Evolutionary conservation across 1,140 invertebrate species (phyloP), one percentile per base, ranked within the genome.

Genomic region (Eumeta japonica): DNA sequence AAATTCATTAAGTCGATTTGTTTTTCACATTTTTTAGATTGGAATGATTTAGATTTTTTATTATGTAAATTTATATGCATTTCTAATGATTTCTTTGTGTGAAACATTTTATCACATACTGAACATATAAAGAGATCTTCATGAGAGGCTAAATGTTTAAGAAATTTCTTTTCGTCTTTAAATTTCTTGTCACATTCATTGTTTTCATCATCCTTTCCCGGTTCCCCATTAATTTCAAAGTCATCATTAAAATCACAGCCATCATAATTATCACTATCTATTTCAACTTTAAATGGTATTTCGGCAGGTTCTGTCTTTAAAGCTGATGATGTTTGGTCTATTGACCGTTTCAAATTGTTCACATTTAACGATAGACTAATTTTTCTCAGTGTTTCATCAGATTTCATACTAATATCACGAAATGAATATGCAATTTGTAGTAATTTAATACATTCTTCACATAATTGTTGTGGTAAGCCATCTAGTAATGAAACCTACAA

Each of bases 391-490:
- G 68, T 58, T 15, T 41, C 40, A 38, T 74, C 62, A 3, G 51
- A 39, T 31, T 59, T 51, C 20, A 61, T 35, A 3, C 55, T 64
- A 42, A 67, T 62, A 9, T 27, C 50, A n/a, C 64, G 58, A 35
- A 75, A 76, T 39, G 51, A 41, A 29, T 62, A 56, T 5, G 62
- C 44, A 4, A 61, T 42, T 34, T 64, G 50, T 16, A 77, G 38
- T 15, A 48, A 46, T 16, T 58, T 64, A 2, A 55, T 53, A 48
- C 74, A 77, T 28, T 57, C 52, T 39, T 57, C 41, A 39, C 74
- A 77, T 11, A 77, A 28, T 18, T 55, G 60, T 45, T 75, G 66
- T 12, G 74, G 74, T 32, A 77, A 45, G 2, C 64, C 62, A 55
- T 77, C 74, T 35, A 59, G 58, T 51, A 52, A 52, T 5, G 43